These are phyloP conservation scores for Plutella xylostella DNA, from an alignment of 2,888 invertebrate genomes.

Conservation along the genomic window DNA sequence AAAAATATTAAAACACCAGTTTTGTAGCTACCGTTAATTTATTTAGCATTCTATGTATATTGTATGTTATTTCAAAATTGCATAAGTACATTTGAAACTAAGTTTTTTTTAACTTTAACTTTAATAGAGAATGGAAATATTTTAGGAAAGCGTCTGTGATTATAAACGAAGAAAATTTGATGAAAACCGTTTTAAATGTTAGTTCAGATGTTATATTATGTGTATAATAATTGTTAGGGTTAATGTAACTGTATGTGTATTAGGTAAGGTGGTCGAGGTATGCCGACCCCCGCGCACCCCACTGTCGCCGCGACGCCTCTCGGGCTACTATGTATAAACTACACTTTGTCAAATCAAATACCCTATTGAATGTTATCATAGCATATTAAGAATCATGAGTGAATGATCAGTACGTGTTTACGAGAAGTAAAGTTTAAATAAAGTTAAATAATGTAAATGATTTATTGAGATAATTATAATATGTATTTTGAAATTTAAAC, in stretches of 20 bases:
- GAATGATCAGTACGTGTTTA: too few species aligned
- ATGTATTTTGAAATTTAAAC: constrained; percentile 25
- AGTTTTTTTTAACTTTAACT: constrained; percentile 6
- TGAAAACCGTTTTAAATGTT: constrained; percentile 55
- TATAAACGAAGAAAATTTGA: constrained; percentile 64
- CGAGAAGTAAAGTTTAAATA: neutral
- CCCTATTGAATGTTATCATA: too few species aligned
- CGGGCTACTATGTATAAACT: neutral
- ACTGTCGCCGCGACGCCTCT: neutral
- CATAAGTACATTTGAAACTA: constrained; percentile 28
- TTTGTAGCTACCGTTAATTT: constrained; percentile 62
- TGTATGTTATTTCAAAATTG: constrained; percentile 46
- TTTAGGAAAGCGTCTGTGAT: constrained; percentile 70
- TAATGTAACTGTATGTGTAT: constrained; percentile 26
- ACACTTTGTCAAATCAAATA: neutral
- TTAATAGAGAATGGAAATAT: constrained; percentile 44
- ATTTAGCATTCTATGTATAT: constrained; percentile 48
- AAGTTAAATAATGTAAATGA: neutral
- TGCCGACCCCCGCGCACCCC: neutral
- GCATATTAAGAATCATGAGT: too few species aligned
- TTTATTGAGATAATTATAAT: constrained; percentile 9
- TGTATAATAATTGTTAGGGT: constrained; percentile 47
- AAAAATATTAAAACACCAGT: constrained; percentile 37
- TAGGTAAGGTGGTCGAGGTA: constrained; percentile 12
- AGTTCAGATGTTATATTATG: constrained; percentile 45